Evolutionary conservation across 2,888 invertebrate genomes (phyloP).

Genomic region (Thymelicus lineola): DNA sequence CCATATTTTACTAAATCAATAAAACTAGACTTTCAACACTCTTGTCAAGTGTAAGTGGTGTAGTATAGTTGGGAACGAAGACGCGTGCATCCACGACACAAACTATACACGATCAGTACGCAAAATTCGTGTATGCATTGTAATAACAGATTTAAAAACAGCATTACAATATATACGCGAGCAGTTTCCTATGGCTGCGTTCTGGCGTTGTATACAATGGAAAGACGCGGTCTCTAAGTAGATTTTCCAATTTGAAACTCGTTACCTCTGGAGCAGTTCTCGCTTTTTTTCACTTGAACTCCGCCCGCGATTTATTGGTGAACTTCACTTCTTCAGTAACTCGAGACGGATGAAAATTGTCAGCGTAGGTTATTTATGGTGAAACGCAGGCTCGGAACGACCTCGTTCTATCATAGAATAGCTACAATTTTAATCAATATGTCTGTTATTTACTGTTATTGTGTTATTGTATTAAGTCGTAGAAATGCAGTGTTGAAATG

Average conservation of each 20-base stretch:
- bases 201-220: too few relatives aligned
- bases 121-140: too few relatives aligned
- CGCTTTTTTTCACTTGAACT: slow-evolving; percentile 72
- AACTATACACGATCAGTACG: too few relatives aligned
- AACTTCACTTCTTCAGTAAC: slow-evolving; percentile 57
- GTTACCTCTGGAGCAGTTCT: slow-evolving; percentile 54
- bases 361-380: slow-evolving; percentile 61
- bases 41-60: too few relatives aligned
- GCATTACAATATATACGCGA: too few relatives aligned
- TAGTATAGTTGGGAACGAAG: too few relatives aligned
- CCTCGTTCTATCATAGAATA: slow-evolving; percentile 1
- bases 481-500: too few relatives aligned
- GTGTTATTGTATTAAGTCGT: slow-evolving; percentile 12
- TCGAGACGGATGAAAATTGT: slow-evolving; percentile 64
- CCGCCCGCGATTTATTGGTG: slow-evolving; percentile 64
- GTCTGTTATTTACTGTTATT: background rate
- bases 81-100: too few relatives aligned
- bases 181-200: too few relatives aligned
- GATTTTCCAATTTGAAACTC: slow-evolving; percentile 79
- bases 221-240: slow-evolving; percentile 65
- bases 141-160: too few relatives aligned
- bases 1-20: too few relatives aligned
- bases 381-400: background rate
- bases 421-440: background rate
- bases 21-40: too few relatives aligned